phyloP scores from a whole-genome alignment of 92 coral and sea anemone species.

The Palythoa heliodiscus region DNA sequence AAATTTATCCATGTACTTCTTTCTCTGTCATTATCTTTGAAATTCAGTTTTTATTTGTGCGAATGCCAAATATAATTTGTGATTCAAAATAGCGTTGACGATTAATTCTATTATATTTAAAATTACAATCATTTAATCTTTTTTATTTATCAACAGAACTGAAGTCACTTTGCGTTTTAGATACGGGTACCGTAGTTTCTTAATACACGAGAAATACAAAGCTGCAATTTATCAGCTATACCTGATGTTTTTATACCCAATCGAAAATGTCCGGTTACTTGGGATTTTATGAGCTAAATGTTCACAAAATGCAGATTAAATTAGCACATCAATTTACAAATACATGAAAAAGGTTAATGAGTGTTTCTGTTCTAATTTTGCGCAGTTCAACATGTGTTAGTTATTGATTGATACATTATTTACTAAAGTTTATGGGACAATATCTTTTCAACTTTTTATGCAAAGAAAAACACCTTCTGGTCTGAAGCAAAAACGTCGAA shows the following conservation, averaged over 20 bases:
- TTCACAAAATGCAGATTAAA: not conserved
- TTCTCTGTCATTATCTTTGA: not conserved
- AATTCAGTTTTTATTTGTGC: not conserved
- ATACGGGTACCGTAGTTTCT: slow-evolving; percentile 11
- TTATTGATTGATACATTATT: slow-evolving; percentile 1
- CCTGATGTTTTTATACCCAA: not conserved
- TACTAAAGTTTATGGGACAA: not conserved
- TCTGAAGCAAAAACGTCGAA: not conserved
- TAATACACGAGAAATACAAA: not conserved
- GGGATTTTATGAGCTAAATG: not conserved
- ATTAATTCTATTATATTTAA: not conserved
- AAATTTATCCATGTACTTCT: not conserved
- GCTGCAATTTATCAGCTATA: not conserved
- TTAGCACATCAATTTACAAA: not conserved
- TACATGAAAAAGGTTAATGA: not conserved
- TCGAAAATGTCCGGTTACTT: not conserved
- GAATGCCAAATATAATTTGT: not conserved
- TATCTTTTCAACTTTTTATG: not conserved
- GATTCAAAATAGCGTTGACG: not conserved
- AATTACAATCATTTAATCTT: not conserved
- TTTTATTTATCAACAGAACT: not conserved
- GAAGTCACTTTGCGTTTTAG: not conserved
- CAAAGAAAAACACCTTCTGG: not conserved
- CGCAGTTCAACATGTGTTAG: slow-evolving; percentile 16
- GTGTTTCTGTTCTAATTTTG: not conserved